A percentile compares a stretch with the other conserved stretches of the same genome.
These are phyloP conservation scores for Apantesis nais DNA, from an alignment of 2,888 invertebrate species.

Conservation along the genomic window DNA sequence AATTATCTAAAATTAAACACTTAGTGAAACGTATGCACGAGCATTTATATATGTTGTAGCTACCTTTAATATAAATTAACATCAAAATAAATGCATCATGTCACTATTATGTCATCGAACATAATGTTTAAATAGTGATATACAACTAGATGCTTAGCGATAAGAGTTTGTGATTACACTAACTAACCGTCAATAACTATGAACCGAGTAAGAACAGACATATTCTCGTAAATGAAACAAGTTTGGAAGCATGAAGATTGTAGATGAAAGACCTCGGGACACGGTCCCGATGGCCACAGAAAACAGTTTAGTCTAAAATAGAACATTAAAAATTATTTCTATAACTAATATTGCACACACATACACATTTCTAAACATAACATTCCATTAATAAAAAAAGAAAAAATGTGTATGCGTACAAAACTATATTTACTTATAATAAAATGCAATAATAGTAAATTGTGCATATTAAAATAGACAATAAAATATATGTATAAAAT, in stretches of 20 bases:
- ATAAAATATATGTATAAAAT: slow-evolving; percentile 84
- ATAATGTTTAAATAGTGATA: slow-evolving; percentile 77
- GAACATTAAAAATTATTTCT: slow-evolving; percentile 71
- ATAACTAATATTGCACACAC: slow-evolving; percentile 86
- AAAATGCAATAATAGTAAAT: slow-evolving; percentile 81
- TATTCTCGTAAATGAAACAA: slow-evolving; percentile 70
- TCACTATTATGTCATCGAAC: slow-evolving; percentile 83
- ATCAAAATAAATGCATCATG: slow-evolving; percentile 85
- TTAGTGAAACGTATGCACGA: slow-evolving; percentile 77
- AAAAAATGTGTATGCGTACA: slow-evolving; percentile 83
- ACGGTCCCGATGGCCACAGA: slow-evolving; percentile 41
- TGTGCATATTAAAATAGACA: slow-evolving; percentile 82
- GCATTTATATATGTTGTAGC: slow-evolving; percentile 82
- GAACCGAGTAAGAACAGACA: slow-evolving; percentile 64
- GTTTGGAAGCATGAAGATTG: slow-evolving; percentile 71
- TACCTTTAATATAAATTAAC: slow-evolving; percentile 84
- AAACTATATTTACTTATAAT: slow-evolving; percentile 76
- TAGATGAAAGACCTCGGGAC: slow-evolving; percentile 29
- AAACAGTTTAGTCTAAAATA: slow-evolving; percentile 70
- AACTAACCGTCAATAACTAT: slow-evolving; percentile 76
- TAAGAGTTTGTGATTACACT: slow-evolving; percentile 80
- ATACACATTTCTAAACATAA: slow-evolving; percentile 81
- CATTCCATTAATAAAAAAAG: slow-evolving; percentile 67
- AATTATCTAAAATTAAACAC: slow-evolving; percentile 78
- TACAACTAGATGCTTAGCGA: slow-evolving; percentile 78